Percentiles rank a stretch among this genome's conserved stretches.
Conservation (phyloP, 35 echinoderm and acorn worm genomes). For the Strongylocentrotus purpuratus region DNA sequence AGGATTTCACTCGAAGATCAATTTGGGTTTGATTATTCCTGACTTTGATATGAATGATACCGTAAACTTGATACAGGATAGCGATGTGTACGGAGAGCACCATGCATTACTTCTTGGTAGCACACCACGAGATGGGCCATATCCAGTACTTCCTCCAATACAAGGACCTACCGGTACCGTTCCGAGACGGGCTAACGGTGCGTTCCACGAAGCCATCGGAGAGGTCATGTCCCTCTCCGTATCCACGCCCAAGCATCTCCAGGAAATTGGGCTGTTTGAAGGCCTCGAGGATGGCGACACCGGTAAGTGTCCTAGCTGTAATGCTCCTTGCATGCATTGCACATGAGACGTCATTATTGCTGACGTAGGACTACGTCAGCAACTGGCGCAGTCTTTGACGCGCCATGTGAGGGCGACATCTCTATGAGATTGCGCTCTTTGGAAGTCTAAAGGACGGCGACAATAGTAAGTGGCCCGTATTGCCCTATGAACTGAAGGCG, state of each 20-base stretch:
- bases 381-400: too few species aligned
- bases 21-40: too few species aligned
- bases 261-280: constrained; percentile 81
- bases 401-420: too few species aligned
- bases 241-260: constrained; percentile 83
- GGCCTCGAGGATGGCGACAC: constrained; percentile 14
- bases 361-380: too few species aligned
- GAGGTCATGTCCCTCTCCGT: constrained; percentile 92
- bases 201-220: constrained; percentile 95
- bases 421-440: too few species aligned
- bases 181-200: constrained; percentile 86
- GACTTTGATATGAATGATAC: background rate
- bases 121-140: constrained; percentile 96
- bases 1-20: too few species aligned
- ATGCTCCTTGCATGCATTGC: too few species aligned
- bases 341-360: too few species aligned
- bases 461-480: too few species aligned
- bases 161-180: constrained; percentile 66
- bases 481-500: too few species aligned
- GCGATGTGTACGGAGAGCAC: constrained; percentile 90
- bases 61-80: constrained; percentile 53
- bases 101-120: constrained; percentile 78
- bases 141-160: constrained; percentile 96
- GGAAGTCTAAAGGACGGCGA: too few species aligned
- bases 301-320: background rate